Base-by-base conservation (phyloP, 1,140 invertebrate species). In the Rhagoletis pomonella region DNA sequence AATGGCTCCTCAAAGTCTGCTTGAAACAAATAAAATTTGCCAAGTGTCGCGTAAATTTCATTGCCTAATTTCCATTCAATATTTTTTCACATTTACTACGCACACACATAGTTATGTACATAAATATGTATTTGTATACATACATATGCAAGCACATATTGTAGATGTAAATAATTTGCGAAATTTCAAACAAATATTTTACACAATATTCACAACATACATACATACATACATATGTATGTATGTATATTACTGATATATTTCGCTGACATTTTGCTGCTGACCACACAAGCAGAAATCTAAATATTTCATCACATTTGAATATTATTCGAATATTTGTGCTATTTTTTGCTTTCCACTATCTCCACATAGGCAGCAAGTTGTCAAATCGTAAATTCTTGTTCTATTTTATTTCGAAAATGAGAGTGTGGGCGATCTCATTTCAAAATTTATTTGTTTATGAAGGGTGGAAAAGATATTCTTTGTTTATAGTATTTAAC, bases 1-100 rank as follows among this genome's bases (percentile, higher is more conserved):
- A 50, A 7, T 50, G 69, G 69, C 44, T 50, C 69, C 69, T 7
- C 17, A 0, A 5, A 47, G 69, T 77, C 69, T 77, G 44, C 69
- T 14, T 50, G 12, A 4, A n/a, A 4, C 14, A 6, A 77, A 77
- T 77, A 77, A 47, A 9, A 14, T 77, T 77, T 77, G 69, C 42
- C 69, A 77, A 77, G n/a, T 77, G 69, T 77, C 69, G 44, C 69
- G 69, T 50, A 77, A 77, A 77, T 50, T 77, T 77, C n/a, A 77
- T 44, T 14, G 44, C 44, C 69, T 50, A 17, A 50, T 47, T 77
- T 77, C n/a, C 69, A 77, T 44, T 39, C 65, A 67, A 67, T 77
- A n/a, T 47, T 50, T 17, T 50, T 77, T 44, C n/a, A 47, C 7
- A 47, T 77, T 77, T 77, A 77, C 12, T 50, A 47, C 44, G 3